phyloP scores from a whole-genome alignment of 2,113 vertebrate species.

The Epinephelus moara region DNA sequence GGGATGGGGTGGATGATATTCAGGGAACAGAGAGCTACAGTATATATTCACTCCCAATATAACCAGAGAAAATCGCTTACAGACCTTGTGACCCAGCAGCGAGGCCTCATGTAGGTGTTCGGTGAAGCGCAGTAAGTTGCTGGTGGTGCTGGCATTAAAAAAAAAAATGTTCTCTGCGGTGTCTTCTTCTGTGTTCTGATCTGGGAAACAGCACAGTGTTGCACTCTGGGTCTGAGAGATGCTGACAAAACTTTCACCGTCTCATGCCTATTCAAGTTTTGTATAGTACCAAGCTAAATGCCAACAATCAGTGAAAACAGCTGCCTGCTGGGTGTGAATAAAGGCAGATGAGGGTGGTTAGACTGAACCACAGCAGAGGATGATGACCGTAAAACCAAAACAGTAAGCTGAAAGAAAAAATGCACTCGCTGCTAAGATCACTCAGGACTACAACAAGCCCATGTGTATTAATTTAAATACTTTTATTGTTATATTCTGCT shows the following conservation, averaged over 20 bases:
- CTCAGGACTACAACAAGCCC: not conserved
- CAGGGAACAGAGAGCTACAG: slow-evolving; percentile 5
- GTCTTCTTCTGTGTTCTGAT: not conserved
- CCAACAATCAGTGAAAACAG: not conserved
- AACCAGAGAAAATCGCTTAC: slow-evolving; percentile 19
- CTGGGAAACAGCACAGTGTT: not conserved
- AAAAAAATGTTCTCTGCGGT: not conserved
- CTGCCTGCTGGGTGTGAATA: not conserved
- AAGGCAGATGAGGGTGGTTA: not conserved
- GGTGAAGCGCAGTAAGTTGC: slow-evolving; percentile 8
- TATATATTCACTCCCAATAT: slow-evolving; percentile 1
- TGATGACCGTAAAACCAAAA: not conserved
- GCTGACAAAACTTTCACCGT: not conserved
- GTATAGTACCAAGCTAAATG: not conserved
- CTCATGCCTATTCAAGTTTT: not conserved
- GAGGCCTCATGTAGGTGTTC: slow-evolving; percentile 20
- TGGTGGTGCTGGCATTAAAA: not conserved
- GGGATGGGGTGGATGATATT: slow-evolving; percentile 1
- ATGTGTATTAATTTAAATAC: too few relatives aligned
- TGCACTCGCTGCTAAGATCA: not conserved
- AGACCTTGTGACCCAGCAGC: slow-evolving; percentile 33
- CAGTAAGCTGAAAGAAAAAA: not conserved
- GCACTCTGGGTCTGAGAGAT: not conserved
- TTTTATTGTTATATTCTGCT: too few relatives aligned
- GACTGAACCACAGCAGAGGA: not conserved